Base-by-base conservation (phyloP, 2,797 vertebrate genomes). In the Sebastolobus alascanus region DNA sequence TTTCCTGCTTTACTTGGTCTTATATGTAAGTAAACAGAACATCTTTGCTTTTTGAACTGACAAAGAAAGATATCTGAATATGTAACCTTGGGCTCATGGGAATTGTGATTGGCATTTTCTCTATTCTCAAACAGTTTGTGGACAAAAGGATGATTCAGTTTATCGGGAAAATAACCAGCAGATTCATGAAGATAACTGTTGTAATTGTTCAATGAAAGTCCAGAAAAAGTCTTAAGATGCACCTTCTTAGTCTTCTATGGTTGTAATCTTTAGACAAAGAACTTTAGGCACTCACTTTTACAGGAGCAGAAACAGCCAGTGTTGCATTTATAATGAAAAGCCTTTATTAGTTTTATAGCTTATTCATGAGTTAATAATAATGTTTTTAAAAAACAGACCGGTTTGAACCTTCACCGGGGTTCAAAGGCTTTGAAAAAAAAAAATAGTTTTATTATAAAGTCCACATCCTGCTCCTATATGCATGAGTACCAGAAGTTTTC, bases 1-100 rank as follows among this genome's bases (percentile, higher is more conserved):
- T 56, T 55, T 64, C n/a, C 37, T 64, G 46, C 25, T 68, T 80
- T 55, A 56, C 8, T 68, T 43, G 68, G 27, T 65, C 11, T 64
- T 65, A 20, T 54, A 27, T 78, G 25, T 33, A 35, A 55, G 46
- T 50, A 61, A 52, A 60, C 8, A 31, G 18, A 31, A 10, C 11
- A 33, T 14, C 4, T 64, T 75, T 52, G 20, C 4, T 63, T 56
- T 64, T 72, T 37, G 3, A 20, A 56, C 25, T 31, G 10, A 68
- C 20, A 13, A 59, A 55, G 18, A 70, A n/a, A 35, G 13, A 38
- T 3, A 29, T 37, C 2, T 50, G 18, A 29, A 37, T 38, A 31
- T 73, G 5, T 35, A 2, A 50, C 4, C 46, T 20, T 4, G 5
- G 20, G n/a, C 27, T 56, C 10, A n/a, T 1, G 14, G 9, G 27